Conservation (phyloP, 2,797 vertebrate species). For the Sebastes diaconus region DNA sequence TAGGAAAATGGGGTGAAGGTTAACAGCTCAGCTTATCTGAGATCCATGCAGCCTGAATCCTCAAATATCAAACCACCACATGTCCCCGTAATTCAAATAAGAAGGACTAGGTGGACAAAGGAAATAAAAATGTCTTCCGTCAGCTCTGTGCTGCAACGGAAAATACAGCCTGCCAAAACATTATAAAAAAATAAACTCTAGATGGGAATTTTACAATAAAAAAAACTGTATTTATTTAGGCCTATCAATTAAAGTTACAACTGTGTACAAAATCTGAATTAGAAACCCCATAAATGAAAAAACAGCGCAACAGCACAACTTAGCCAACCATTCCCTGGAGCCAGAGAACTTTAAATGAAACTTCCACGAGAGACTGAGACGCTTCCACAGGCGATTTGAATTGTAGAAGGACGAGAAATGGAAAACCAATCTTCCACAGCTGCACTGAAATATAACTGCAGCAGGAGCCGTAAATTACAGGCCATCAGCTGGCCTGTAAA, state of each 20-base stretch:
- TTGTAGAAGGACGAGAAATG: constrained; percentile 60
- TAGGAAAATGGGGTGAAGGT: not conserved
- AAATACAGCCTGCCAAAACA: constrained; percentile 2
- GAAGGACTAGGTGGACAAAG: not conserved
- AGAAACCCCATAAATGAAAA: not conserved
- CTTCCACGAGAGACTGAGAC: constrained; percentile 19
- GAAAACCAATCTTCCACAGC: constrained; percentile 62
- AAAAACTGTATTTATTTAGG: not conserved
- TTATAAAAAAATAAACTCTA: not conserved
- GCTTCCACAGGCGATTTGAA: constrained; percentile 49
- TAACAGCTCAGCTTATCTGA: constrained; percentile 2
- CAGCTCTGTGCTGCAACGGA: not conserved
- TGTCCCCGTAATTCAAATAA: not conserved
- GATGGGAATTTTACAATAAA: not conserved
- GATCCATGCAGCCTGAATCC: constrained; percentile 8
- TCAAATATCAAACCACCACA: constrained; percentile 8
- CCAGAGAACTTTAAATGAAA: constrained; percentile 43
- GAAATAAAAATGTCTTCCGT: not conserved
- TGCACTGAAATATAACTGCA: constrained; percentile 60
- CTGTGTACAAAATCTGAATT: not conserved
- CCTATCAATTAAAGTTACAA: not conserved
- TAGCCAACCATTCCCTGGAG: constrained; percentile 14
- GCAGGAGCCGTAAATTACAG: constrained; percentile 53
- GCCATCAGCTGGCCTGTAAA: constrained; percentile 60
- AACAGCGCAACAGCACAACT: not conserved